Percentiles rank a stretch among this genome's conserved stretches.
Conservation (phyloP, 1,140 invertebrate genomes). For the Orius insidiosus region DNA sequence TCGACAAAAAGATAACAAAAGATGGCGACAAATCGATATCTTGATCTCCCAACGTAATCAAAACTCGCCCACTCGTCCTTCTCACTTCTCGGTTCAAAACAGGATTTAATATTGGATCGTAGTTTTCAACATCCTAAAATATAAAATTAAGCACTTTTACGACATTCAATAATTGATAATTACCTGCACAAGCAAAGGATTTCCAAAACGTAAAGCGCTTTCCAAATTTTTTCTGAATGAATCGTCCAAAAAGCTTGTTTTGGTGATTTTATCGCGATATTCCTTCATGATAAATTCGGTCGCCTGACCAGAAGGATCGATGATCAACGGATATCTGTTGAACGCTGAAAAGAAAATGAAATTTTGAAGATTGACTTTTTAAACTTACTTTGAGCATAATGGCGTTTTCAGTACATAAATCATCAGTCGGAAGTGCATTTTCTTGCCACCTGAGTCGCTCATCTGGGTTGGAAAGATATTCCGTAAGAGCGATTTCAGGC, state of each 20-base stretch:
- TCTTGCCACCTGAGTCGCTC: no score
- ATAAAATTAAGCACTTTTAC: background rate
- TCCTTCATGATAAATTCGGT: constrained; percentile 97
- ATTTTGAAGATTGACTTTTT: no score
- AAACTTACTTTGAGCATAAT: no score
- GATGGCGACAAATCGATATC: constrained; percentile 99
- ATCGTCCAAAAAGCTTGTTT: constrained; percentile 97
- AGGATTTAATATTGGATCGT: constrained; percentile 97
- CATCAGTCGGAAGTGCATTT: no score
- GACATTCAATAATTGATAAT: background rate
- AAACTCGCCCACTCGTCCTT: constrained; percentile 87
- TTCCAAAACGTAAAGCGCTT: constrained; percentile 94
- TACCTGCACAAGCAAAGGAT: constrained; percentile 80
- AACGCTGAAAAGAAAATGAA: constrained; percentile 42
- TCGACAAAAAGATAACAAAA: constrained; percentile 97
- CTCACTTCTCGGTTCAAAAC: constrained; percentile 92
- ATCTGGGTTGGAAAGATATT: no score
- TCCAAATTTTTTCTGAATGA: constrained; percentile 98
- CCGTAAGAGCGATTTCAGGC: no score
- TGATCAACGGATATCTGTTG: constrained; percentile 96
- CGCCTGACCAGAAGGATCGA: constrained; percentile 97
- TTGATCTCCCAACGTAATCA: constrained; percentile 97
- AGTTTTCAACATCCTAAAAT: constrained; percentile 93
- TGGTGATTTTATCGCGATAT: constrained; percentile 94
- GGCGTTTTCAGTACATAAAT: no score